phyloP scores from a whole-genome alignment of 2,888 invertebrate species.

The Eupithecia inturbata region DNA sequence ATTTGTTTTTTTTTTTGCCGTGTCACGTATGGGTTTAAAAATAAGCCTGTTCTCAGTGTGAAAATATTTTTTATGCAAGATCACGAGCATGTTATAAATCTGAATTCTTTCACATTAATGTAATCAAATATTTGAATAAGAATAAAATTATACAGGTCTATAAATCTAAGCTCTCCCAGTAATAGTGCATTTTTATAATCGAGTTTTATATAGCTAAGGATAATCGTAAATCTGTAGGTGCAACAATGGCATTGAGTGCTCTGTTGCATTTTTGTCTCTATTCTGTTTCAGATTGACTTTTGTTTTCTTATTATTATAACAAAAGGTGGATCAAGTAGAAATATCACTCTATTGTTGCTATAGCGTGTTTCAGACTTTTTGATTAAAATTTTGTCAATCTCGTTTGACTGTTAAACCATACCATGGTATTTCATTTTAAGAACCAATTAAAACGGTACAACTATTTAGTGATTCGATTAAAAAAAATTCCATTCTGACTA shows the following conservation, averaged over 20 bases:
- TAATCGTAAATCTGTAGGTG: slow-evolving; percentile 70
- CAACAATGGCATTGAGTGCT: slow-evolving; percentile 66
- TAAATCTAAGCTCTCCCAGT: slow-evolving; percentile 63
- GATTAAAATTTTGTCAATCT: background rate
- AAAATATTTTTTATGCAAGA: slow-evolving; percentile 13
- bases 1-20: slow-evolving; percentile 5
- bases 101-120: slow-evolving; percentile 25
- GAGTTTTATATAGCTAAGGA: slow-evolving; percentile 60
- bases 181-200: slow-evolving; percentile 68
- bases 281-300: slow-evolving; percentile 64
- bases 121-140: slow-evolving; percentile 42
- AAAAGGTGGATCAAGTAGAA: slow-evolving; percentile 3
- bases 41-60: slow-evolving; percentile 14
- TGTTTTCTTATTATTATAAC: slow-evolving; percentile 56
- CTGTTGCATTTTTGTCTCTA: slow-evolving; percentile 55
- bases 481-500: background rate
- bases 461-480: background rate
- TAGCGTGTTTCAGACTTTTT: background rate
- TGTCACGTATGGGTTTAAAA: slow-evolving; percentile 11
- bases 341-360: background rate
- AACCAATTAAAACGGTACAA: background rate
- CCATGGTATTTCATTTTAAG: background rate
- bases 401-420: background rate
- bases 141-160: slow-evolving; percentile 36
- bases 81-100: slow-evolving; percentile 18